phyloP scores from a whole-genome alignment of 2,888 invertebrate species.

The Cylindroiulus punctatus region DNA sequence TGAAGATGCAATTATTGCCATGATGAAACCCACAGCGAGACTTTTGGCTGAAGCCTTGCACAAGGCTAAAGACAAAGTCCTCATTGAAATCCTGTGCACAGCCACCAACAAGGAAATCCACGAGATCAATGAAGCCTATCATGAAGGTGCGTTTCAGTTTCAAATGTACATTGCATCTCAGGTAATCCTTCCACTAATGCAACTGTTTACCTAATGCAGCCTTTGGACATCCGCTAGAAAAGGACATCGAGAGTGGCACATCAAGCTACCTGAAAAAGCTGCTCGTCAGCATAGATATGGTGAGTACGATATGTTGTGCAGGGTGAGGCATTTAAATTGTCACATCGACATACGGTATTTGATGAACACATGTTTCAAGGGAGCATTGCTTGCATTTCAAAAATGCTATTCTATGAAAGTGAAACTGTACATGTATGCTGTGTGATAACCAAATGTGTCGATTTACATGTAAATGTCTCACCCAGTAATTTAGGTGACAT shows the following conservation, averaged over 20 bases:
- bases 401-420: too few species aligned
- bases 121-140: conserved; percentile 80
- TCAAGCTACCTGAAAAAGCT: conserved; percentile 91
- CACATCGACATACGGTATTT: too few species aligned
- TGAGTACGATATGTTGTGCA: conserved; percentile 67
- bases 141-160: conserved; percentile 72
- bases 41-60: conserved; percentile 85
- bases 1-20: conserved; percentile 81
- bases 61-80: conserved; percentile 81
- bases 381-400: too few species aligned
- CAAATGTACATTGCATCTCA: too few species aligned
- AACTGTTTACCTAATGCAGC: too few species aligned
- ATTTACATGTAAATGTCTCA: too few species aligned
- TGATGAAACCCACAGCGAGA: conserved; percentile 85
- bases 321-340: too few species aligned
- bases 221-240: conserved; percentile 79
- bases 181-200: too few species aligned
- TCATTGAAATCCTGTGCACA: conserved; percentile 89
- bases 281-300: conserved; percentile 83
- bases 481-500: too few species aligned
- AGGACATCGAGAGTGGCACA: conserved; percentile 85
- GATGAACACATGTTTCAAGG: too few species aligned
- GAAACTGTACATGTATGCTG: too few species aligned
- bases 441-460: too few species aligned
- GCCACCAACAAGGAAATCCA: conserved; percentile 85